Conservation (phyloP, 2,888 invertebrate genomes). For the Brachynemurus nebulosus region DNA sequence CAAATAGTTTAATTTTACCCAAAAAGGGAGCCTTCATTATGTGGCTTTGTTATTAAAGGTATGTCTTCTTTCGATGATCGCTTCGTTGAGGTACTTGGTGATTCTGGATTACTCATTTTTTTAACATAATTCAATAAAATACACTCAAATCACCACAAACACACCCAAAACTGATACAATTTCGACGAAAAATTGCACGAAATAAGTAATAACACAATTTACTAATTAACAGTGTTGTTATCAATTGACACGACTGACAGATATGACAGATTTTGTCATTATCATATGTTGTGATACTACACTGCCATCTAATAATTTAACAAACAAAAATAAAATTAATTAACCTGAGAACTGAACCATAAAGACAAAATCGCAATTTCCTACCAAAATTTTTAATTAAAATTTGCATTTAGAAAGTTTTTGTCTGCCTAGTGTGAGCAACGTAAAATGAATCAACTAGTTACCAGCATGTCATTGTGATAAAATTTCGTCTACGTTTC, state of each 20-base stretch:
- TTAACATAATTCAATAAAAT: conserved; percentile 7
- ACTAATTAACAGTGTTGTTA: too few relatives aligned
- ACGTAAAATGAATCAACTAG: too few relatives aligned
- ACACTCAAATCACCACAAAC: too few relatives aligned
- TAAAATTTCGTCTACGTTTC: conserved; percentile 24
- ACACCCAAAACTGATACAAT: too few relatives aligned
- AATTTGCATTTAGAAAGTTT: too few relatives aligned
- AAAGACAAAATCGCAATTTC: background rate
- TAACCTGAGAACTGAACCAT: background rate
- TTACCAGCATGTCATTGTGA: conserved; percentile 28
- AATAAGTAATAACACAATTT: too few relatives aligned
- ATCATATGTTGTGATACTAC: background rate
- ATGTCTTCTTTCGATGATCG: conserved; percentile 46
- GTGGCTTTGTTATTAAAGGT: conserved; percentile 50
- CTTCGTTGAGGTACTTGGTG: conserved; percentile 30
- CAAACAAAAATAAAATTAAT: background rate
- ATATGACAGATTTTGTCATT: background rate
- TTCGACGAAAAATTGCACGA: too few relatives aligned
- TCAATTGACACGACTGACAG: too few relatives aligned
- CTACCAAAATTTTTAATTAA: too few relatives aligned
- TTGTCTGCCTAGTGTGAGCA: too few relatives aligned
- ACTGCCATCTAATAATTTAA: background rate
- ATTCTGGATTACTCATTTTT: conserved; percentile 28
- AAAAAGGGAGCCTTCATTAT: conserved; percentile 29
- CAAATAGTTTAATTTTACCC: conserved; percentile 7